phyloP scores from a whole-genome alignment of 2,797 vertebrate species.

The Delichon dasypus region DNA sequence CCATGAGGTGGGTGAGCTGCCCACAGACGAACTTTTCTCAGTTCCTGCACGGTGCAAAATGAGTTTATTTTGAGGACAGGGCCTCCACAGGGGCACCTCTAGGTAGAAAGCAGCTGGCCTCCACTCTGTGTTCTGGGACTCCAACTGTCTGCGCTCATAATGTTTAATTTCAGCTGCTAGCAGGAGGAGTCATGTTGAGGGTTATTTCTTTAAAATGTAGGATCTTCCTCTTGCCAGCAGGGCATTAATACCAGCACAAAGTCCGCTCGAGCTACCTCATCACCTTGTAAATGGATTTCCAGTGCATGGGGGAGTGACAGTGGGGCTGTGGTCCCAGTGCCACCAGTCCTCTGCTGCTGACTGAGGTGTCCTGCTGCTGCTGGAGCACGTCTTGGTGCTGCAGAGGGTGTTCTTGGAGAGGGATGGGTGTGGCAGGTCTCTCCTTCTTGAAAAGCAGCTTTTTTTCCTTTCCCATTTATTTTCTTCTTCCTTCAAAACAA shows the following conservation, averaged over 20 bases:
- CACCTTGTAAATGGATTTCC: background rate
- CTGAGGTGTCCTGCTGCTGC: background rate
- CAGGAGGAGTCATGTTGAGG: background rate
- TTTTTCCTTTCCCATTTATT: background rate
- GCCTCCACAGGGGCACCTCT: background rate
- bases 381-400: background rate
- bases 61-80: background rate
- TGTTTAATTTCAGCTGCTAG: background rate
- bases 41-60: background rate
- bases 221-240: background rate
- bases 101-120: background rate
- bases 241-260: background rate
- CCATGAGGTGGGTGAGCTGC: background rate
- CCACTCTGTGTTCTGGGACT: background rate
- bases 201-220: background rate
- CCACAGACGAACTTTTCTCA: background rate
- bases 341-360: background rate
- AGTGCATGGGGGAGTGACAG: background rate
- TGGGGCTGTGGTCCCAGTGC: background rate
- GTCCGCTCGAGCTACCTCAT: background rate
- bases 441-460: background rate
- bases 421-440: background rate
- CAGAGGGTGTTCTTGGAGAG: background rate
- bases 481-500: background rate
- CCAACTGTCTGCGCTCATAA: background rate